Evolutionary conservation across 2,888 invertebrate species (phyloP).

Genomic region (Dicycla oo): DNA sequence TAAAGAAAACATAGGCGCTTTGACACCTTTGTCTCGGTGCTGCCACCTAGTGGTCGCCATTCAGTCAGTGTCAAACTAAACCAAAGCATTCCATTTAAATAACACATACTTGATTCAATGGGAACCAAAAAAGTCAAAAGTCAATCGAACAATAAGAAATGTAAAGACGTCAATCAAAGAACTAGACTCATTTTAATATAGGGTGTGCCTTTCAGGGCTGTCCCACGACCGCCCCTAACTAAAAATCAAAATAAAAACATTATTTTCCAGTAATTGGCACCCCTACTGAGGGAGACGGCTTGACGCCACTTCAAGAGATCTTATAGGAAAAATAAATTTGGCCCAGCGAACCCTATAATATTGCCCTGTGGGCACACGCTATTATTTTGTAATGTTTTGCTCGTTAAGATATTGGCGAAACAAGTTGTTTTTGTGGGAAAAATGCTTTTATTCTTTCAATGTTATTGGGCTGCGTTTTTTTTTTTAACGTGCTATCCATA

Average conservation of each 20-base stretch:
- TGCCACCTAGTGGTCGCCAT: too few species aligned
- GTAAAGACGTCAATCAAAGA: slow-evolving; percentile 87
- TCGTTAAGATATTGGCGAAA: slow-evolving; percentile 75
- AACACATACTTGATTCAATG: slow-evolving; percentile 48
- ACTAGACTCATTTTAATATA: slow-evolving; percentile 85
- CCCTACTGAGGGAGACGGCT: slow-evolving; percentile 85
- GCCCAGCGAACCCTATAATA: slow-evolving; percentile 72
- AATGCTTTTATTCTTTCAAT: slow-evolving; percentile 46
- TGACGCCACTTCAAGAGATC: slow-evolving; percentile 88
- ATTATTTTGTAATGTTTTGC: slow-evolving; percentile 83
- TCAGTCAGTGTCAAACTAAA: slow-evolving; percentile 1
- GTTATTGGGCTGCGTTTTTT: slow-evolving; percentile 35
- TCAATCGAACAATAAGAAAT: slow-evolving; percentile 85
- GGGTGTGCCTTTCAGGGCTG: slow-evolving; percentile 88
- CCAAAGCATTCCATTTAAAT: slow-evolving; percentile 22
- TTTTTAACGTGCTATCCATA: not conserved
- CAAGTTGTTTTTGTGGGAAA: slow-evolving; percentile 66
- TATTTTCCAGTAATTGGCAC: slow-evolving; percentile 89
- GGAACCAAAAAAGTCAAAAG: slow-evolving; percentile 77
- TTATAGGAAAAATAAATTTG: slow-evolving; percentile 86
- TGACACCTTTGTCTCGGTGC: too few species aligned
- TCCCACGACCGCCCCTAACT: slow-evolving; percentile 90
- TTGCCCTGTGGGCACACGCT: slow-evolving; percentile 79
- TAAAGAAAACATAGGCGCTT: too few species aligned
- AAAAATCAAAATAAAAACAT: slow-evolving; percentile 88